phyloP scores from a whole-genome alignment of 2,888 invertebrate genomes.

The Cephalotes varians region DNA sequence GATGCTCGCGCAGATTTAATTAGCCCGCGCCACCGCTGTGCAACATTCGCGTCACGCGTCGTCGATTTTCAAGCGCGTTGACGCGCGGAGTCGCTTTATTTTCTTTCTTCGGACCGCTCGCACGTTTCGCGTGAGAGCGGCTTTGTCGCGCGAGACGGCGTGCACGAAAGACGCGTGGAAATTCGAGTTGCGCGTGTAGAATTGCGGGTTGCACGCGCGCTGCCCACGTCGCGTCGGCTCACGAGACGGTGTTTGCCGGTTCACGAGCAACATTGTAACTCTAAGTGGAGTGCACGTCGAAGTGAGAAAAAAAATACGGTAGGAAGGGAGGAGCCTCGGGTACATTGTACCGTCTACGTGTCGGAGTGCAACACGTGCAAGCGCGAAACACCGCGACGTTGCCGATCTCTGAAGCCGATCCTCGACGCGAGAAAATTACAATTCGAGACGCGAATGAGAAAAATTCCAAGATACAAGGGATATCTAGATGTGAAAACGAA shows the following conservation, averaged over 20 bases:
- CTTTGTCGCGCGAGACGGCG: slow-evolving; percentile 66
- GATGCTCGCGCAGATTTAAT: slow-evolving; percentile 18
- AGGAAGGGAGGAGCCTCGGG: slow-evolving; percentile 31
- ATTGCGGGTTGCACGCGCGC: slow-evolving; percentile 69
- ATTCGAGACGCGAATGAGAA: not conserved
- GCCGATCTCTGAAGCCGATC: not conserved
- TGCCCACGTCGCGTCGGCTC: slow-evolving; percentile 49
- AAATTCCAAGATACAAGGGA: not conserved
- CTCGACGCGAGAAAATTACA: not conserved
- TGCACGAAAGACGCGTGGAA: slow-evolving; percentile 66
- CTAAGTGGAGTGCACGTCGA: slow-evolving; percentile 67
- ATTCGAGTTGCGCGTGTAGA: slow-evolving; percentile 71
- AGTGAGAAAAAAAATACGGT: slow-evolving; percentile 21
- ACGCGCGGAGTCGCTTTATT: slow-evolving; percentile 28
- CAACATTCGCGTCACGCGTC: slow-evolving; percentile 18
- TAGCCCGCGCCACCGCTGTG: slow-evolving; percentile 24
- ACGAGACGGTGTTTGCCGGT: slow-evolving; percentile 72
- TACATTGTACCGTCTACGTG: slow-evolving; percentile 70
- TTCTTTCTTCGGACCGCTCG: slow-evolving; percentile 33
- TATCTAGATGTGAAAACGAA: not conserved
- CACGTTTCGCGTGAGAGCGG: slow-evolving; percentile 66
- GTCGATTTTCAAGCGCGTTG: slow-evolving; percentile 35
- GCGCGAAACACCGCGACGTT: slow-evolving; percentile 50
- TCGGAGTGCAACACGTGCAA: slow-evolving; percentile 50
- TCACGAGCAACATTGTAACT: slow-evolving; percentile 75